phyloP scores from a whole-genome alignment of 2,797 vertebrate genomes.

The Caiman crocodilus region DNA sequence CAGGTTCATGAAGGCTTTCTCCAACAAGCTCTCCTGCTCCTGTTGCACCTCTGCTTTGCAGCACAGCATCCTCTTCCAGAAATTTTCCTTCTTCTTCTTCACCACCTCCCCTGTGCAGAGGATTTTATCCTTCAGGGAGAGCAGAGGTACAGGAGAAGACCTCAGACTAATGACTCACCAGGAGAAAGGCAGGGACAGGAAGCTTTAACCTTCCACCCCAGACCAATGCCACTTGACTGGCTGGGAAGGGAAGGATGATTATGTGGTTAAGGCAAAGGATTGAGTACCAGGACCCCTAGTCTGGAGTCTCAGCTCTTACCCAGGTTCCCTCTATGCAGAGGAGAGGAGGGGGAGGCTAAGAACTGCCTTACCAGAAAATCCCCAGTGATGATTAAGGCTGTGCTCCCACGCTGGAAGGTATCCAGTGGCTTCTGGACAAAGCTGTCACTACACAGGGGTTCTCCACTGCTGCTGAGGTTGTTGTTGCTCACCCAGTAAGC shows the following conservation, averaged over 20 bases:
- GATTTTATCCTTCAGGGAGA: slow-evolving; percentile 65
- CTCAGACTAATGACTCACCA: fast-evolving
- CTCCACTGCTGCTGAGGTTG: neutral
- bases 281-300: neutral
- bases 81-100: neutral
- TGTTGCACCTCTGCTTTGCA: fast-evolving
- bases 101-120: slow-evolving; percentile 36
- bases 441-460: fast-evolving
- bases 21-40: neutral
- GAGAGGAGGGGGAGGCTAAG: neutral
- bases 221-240: neutral
- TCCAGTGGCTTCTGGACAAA: neutral
- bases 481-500: slow-evolving; percentile 52
- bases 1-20: slow-evolving; percentile 87
- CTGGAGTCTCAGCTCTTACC: neutral
- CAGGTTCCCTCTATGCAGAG: neutral
- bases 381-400: slow-evolving; percentile 78
- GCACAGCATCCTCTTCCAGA: neutral
- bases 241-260: neutral
- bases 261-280: neutral
- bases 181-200: neutral
- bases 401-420: neutral
- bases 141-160: neutral
- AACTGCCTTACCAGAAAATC: slow-evolving; percentile 79
- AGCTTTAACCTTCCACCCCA: no score